Evolutionary conservation across 2,113 vertebrate genomes (phyloP).

Genomic region (Onychorhynchus coronatus): DNA sequence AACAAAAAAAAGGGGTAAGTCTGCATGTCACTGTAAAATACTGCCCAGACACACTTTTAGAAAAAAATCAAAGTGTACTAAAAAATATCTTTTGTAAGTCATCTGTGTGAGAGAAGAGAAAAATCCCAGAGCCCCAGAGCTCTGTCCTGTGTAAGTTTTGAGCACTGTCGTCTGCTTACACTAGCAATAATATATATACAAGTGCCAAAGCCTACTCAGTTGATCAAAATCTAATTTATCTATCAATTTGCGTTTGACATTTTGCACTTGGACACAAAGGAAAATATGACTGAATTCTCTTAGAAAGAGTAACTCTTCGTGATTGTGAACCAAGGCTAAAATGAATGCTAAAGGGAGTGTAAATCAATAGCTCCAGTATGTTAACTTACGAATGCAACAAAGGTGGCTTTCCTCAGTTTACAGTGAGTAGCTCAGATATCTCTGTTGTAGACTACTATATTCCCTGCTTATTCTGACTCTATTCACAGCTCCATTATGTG

Average conservation of each 20-base stretch:
- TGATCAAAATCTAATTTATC: not conserved
- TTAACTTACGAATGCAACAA: not conserved
- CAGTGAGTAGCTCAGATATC: not conserved
- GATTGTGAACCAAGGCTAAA: not conserved
- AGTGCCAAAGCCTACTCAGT: not conserved
- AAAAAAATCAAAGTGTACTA: not conserved
- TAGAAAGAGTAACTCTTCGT: not conserved
- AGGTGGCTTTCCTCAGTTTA: not conserved
- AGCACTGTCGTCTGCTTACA: not conserved
- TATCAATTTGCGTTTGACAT: not conserved
- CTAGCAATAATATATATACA: not conserved
- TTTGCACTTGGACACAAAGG: not conserved
- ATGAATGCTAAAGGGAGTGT: not conserved
- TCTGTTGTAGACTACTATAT: not conserved
- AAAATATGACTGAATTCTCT: not conserved
- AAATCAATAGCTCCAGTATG: not conserved
- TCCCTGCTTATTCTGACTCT: not conserved
- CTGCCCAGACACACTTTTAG: not conserved
- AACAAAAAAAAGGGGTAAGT: rapidly evolving
- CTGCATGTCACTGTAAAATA: not conserved
- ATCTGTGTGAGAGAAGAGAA: not conserved
- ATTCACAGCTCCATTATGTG: not conserved
- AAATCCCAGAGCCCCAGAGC: not conserved
- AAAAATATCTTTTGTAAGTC: not conserved
- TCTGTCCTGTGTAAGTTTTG: not conserved